A percentile compares a stretch with the other conserved stretches of the same genome.
Evolutionary conservation across 2,113 vertebrate species (phyloP).

Genomic region (Balaenoptera acutorostrata): DNA sequence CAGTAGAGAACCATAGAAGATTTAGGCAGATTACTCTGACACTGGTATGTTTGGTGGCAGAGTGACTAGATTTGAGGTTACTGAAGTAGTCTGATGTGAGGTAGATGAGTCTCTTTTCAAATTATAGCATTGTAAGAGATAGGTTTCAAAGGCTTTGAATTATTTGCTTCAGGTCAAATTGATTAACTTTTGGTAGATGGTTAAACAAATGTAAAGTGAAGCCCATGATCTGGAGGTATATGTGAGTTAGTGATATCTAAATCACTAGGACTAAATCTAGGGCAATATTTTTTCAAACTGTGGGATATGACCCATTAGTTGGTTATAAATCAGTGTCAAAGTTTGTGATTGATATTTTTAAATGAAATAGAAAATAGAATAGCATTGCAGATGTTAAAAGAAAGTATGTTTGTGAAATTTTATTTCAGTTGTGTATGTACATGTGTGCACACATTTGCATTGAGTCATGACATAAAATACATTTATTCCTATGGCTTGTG

Average conservation of each 20-base stretch:
- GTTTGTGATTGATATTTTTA: background rate
- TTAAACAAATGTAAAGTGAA: background rate
- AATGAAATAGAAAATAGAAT: slow-evolving; percentile 1
- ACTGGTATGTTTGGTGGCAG: background rate
- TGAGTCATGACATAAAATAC: background rate
- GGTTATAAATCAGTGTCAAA: background rate
- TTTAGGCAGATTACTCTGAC: background rate
- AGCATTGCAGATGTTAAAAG: background rate
- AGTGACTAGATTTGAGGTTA: background rate
- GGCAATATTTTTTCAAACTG: background rate
- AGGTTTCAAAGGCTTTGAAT: background rate
- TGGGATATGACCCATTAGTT: background rate
- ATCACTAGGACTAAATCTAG: background rate
- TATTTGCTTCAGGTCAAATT: background rate
- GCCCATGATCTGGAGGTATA: background rate
- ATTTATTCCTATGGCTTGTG: background rate
- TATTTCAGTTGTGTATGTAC: background rate
- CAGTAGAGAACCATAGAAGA: background rate
- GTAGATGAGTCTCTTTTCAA: background rate
- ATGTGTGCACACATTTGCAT: background rate
- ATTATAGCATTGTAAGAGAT: background rate
- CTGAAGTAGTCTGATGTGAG: background rate
- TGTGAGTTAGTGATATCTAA: background rate
- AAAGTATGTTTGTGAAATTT: background rate
- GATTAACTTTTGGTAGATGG: background rate